Conservation (phyloP, 2,888 invertebrate species). For the Phyllotreta striolata region DNA sequence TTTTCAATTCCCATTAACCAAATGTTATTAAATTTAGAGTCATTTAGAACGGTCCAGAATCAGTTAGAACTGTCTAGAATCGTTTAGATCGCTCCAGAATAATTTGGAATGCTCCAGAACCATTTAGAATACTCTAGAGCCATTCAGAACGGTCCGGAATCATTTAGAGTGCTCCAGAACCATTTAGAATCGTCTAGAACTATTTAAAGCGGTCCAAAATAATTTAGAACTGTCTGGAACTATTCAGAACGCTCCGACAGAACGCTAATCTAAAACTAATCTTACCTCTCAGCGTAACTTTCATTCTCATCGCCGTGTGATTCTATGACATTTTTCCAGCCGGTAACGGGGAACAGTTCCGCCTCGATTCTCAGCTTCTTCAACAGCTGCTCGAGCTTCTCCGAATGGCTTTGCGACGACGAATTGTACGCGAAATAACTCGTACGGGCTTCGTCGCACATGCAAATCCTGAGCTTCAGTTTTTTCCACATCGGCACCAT, state of each 20-base stretch:
- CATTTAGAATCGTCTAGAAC: too few species aligned
- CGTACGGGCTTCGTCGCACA: slow-evolving; percentile 69
- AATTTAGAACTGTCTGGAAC: background rate
- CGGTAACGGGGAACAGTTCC: slow-evolving; percentile 72
- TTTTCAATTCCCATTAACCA: too few species aligned
- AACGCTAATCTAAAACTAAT: background rate
- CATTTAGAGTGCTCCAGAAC: too few species aligned
- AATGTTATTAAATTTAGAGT: too few species aligned
- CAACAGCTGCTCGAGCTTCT: slow-evolving; percentile 74
- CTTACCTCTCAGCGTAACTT: slow-evolving; percentile 54
- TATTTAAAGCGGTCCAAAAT: too few species aligned
- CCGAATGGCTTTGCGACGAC: slow-evolving; percentile 48
- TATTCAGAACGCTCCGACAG: background rate
- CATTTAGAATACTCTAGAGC: too few species aligned
- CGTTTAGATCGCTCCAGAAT: too few species aligned
- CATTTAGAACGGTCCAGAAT: too few species aligned
- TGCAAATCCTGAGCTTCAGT: slow-evolving; percentile 83
- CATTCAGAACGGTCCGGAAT: too few species aligned
- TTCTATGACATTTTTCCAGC: slow-evolving; percentile 56
- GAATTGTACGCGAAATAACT: slow-evolving; percentile 54
- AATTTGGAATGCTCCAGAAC: too few species aligned
- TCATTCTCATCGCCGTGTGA: slow-evolving; percentile 50
- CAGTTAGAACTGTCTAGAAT: too few species aligned
- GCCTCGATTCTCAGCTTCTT: slow-evolving; percentile 88
- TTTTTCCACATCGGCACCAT: slow-evolving; percentile 91